Conservation (phyloP, 2,888 invertebrate genomes). For the Sinodicranocentrus sp. region DNA sequence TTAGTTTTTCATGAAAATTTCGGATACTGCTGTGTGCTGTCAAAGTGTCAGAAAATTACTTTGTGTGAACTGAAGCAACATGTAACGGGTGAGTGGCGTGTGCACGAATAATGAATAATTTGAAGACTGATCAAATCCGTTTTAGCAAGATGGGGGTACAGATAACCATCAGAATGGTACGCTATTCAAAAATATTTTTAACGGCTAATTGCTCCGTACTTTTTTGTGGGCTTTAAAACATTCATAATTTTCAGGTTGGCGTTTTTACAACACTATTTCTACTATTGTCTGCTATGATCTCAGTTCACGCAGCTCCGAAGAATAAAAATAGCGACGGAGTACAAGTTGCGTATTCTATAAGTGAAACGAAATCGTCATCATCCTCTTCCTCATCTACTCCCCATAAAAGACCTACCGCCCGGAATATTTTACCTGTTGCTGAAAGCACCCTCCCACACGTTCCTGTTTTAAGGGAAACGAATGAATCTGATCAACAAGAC, state of each 20-base stretch:
- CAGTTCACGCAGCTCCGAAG: conserved; percentile 42
- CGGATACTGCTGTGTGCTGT: too few species aligned
- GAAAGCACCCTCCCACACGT: conserved; percentile 52
- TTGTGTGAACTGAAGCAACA: too few species aligned
- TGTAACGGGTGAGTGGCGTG: too few species aligned
- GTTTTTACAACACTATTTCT: not conserved
- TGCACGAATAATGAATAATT: too few species aligned
- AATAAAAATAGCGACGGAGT: not conserved
- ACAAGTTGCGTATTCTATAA: conserved; percentile 32
- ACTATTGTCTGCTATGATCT: conserved; percentile 30
- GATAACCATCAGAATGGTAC: too few species aligned
- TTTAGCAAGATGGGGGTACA: too few species aligned
- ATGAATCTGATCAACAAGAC: conserved; percentile 37
- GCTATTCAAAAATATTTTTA: too few species aligned
- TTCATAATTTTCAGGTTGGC: conserved; percentile 1
- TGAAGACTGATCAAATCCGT: too few species aligned
- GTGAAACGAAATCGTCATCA: conserved; percentile 43
- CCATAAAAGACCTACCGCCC: not conserved
- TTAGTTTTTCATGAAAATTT: too few species aligned
- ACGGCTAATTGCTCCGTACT: too few species aligned
- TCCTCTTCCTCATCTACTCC: conserved; percentile 12
- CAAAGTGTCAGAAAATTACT: too few species aligned
- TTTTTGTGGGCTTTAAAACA: too few species aligned
- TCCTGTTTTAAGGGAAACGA: conserved; percentile 39
- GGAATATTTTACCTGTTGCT: conserved; percentile 20